These are phyloP conservation scores for Microplitis mediator DNA, from an alignment of 1,140 invertebrate genomes.

Conservation along the genomic window DNA sequence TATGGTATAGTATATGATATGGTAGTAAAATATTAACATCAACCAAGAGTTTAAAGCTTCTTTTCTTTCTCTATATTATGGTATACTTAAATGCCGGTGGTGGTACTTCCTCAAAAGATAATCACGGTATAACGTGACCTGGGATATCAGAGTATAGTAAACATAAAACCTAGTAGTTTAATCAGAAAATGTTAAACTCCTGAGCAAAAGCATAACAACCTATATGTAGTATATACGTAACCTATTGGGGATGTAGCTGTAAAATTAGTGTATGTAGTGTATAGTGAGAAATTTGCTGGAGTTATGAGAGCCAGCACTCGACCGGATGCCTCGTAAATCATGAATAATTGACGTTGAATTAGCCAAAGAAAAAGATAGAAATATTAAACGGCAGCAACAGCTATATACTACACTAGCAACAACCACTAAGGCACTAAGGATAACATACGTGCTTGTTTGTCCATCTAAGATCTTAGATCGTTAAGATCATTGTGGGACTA, in stretches of 20 bases:
- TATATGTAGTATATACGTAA: neutral
- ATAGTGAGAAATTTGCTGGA: neutral
- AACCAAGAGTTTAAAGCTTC: neutral
- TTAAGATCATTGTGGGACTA: constrained; percentile 7
- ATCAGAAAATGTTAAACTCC: constrained; percentile 21
- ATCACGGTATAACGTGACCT: constrained; percentile 20
- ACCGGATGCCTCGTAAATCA: constrained; percentile 31
- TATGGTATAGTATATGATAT: neutral
- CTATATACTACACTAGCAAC: no score
- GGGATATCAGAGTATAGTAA: constrained; percentile 13
- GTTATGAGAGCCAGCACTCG: constrained; percentile 11
- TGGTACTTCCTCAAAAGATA: constrained; percentile 18
- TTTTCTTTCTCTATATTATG: neutral
- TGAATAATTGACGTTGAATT: constrained; percentile 39
- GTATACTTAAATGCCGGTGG: constrained; percentile 1
- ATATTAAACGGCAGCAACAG: neutral
- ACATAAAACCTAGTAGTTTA: constrained; percentile 16
- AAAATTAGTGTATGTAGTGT: neutral
- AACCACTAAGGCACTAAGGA: no score
- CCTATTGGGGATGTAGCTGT: constrained; percentile 10
- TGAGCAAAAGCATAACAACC: neutral
- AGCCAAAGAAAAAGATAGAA: constrained; percentile 25
- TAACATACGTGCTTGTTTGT: constrained; percentile 25
- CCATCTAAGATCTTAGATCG: neutral
- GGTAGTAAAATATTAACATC: neutral